These are phyloP conservation scores for Halocynthia roretzi DNA, from an alignment of 23 tunicate species.

Conservation along the genomic window DNA sequence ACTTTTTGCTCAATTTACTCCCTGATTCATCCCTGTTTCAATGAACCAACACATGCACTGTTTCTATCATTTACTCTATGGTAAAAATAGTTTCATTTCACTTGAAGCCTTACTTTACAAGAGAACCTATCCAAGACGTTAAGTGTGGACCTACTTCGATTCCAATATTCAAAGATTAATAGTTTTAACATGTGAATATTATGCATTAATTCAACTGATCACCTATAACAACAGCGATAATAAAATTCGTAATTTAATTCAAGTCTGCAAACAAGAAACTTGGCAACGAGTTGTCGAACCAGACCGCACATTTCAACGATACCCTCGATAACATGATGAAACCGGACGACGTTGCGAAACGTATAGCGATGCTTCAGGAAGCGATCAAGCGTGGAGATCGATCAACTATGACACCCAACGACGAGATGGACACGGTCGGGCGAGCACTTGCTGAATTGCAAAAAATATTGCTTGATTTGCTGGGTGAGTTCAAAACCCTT, in stretches of 20 bases:
- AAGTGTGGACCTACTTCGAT: no score
- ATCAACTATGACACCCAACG: constrained; percentile 5
- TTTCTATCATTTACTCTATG: no score
- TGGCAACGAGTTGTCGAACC: constrained; percentile 6
- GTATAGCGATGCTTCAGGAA: constrained; percentile 32
- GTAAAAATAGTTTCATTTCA: no score
- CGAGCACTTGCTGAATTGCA: constrained; percentile 34
- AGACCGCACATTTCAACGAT: constrained; percentile 24
- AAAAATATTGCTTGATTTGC: constrained; percentile 15
- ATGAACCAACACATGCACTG: no score
- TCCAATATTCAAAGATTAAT: no score
- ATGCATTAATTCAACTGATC: no score
- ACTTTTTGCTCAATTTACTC: no score
- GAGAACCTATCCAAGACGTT: no score
- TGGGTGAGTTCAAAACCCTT: background rate
- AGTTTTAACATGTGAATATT: no score
- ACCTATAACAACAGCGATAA: no score
- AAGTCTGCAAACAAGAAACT: constrained; percentile 23
- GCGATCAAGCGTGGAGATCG: constrained; percentile 54
- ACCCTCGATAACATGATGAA: constrained; percentile 37
- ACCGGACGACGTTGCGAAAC: constrained; percentile 56
- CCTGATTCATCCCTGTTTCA: no score
- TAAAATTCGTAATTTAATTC: background rate
- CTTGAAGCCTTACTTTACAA: no score
- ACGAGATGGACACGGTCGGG: constrained; percentile 32